A percentile compares a stretch with the other conserved stretches of the same genome.
phyloP scores from a whole-genome alignment of 2,113 vertebrate species.

The Albula goreensis region DNA sequence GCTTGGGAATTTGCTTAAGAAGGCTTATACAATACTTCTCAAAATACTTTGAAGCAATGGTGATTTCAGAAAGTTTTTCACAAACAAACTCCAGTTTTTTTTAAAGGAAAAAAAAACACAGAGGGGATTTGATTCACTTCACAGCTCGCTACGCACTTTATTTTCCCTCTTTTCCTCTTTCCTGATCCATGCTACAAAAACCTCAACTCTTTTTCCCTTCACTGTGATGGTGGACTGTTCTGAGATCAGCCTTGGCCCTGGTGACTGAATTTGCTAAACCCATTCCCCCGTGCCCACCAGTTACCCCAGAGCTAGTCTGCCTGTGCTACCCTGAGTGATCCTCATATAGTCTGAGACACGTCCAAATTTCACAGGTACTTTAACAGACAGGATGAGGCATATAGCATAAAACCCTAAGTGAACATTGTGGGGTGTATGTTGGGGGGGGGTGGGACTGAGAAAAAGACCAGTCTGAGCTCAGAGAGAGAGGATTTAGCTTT shows the following conservation, averaged over 20 bases:
- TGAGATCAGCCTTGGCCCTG: conserved; percentile 16
- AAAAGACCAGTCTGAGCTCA: background rate
- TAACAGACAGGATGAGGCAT: too few species aligned
- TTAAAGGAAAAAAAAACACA: conserved; percentile 56
- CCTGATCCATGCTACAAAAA: conserved; percentile 39
- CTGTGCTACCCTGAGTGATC: too few species aligned
- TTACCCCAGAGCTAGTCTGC: too few species aligned
- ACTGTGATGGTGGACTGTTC: conserved; percentile 47
- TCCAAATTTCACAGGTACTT: background rate
- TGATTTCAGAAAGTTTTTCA: conserved; percentile 3
- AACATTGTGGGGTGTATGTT: background rate
- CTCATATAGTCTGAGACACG: too few species aligned
- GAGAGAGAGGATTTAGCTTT: conserved; percentile 45
- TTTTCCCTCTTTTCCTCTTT: conserved; percentile 56
- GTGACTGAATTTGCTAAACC: background rate
- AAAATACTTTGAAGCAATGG: background rate
- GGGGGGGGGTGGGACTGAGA: background rate
- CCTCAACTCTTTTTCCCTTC: conserved; percentile 42
- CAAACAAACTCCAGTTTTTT: conserved; percentile 60
- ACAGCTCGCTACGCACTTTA: conserved; percentile 75
- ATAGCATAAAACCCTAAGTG: too few species aligned
- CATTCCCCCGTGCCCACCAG: too few species aligned
- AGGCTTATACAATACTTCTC: background rate
- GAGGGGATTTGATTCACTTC: conserved; percentile 77
- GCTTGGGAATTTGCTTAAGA: background rate